Evolutionary conservation across 2,888 invertebrate genomes (phyloP), one percentile per base, ranked within the genome.

Genomic region (Diplazon laetatorius): DNA sequence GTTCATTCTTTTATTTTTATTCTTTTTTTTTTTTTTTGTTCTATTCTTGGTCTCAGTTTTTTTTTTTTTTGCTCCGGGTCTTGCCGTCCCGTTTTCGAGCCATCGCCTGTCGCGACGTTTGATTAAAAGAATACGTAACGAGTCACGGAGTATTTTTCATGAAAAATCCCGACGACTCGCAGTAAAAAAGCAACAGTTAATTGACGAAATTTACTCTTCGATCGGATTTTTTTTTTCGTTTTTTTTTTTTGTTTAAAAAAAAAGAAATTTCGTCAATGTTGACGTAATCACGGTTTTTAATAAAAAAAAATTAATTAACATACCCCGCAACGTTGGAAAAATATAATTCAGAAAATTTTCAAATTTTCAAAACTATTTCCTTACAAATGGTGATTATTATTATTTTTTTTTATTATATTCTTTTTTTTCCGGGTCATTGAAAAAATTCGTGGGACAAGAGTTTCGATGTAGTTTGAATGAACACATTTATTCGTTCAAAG

Each of bases 91-190:
- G 18, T 69, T 20, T n/a, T 35, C 39, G 37, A 62, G 57, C 57
- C 20, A n/a, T 22, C 59, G 22, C 30, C 48, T 18, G 18, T 50
- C 59, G 25, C 48, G 66, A 55, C 66, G 71, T 72, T 76, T 76
- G 72, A 76, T 76, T 76, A 76, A 76, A 76, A 55, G 37, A 55
- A 72, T 62, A 76, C 66, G 30, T 62, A 72, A 76, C 48, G 66
- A 57, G 63, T 42, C 57, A 22, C 35, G 25, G 68, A 68, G 55
- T 68, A 52, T 72, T 68, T 72, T 68, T 39, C 9, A 46, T 18
- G 37, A 16, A 63, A 71, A 71, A 50, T 44, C 20, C 18, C 6
- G 16, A 39, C 37, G n/a, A n/a, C 35, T 48, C 9, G 46, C 25
- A n/a, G n/a, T n/a, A 72, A 59, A 46, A 48, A 22, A 44, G 37